phyloP scores from a whole-genome alignment of 2,797 vertebrate species.

The Alca torda region DNA sequence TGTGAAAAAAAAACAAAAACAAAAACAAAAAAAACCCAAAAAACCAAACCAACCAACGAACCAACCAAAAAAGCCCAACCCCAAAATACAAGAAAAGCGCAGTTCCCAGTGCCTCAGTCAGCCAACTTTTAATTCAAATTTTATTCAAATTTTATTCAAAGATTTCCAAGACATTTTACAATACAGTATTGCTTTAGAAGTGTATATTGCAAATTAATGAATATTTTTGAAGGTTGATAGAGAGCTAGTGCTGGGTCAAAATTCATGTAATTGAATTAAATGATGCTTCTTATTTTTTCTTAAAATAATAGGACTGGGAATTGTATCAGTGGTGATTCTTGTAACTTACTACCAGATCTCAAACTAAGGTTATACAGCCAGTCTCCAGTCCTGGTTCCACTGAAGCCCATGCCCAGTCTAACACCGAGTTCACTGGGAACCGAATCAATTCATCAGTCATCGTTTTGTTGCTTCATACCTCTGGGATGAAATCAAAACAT shows the following conservation, averaged over 20 bases:
- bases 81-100: neutral
- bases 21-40: no score
- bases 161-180: neutral
- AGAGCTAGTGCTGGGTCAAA: neutral
- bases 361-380: neutral
- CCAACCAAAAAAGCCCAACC: neutral
- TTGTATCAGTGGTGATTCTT: neutral
- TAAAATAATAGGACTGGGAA: neutral
- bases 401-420: neutral
- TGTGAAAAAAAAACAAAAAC: no score
- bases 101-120: neutral
- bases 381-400: neutral
- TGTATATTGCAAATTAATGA: neutral
- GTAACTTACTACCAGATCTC: neutral
- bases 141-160: neutral
- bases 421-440: neutral
- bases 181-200: neutral
- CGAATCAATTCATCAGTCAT: neutral
- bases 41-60: neutral
- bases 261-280: neutral
- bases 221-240: neutral
- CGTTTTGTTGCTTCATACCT: neutral
- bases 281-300: neutral
- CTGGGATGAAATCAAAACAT: neutral
- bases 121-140: neutral